Evolutionary conservation across 35 echinoderm and acorn worm species (phyloP), one percentile per base, ranked within the genome.

Genomic region (Holothuria glaberrima): DNA sequence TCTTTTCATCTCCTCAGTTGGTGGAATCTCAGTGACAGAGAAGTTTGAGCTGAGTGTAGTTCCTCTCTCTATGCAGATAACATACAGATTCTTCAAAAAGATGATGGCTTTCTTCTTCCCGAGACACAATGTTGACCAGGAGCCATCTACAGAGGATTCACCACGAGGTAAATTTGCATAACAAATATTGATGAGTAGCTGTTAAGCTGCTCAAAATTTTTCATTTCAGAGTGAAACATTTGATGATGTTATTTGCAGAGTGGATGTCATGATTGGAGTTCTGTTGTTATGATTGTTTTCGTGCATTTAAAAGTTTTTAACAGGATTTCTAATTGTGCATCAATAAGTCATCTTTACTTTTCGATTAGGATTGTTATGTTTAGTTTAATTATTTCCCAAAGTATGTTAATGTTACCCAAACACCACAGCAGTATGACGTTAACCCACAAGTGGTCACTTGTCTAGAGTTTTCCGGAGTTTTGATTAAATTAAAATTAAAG

Each of bases 81-180:
- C 92, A 6, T 71, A 94, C 78, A 87, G 88, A 18, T 98, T 98
- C 92, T 98, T 98, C 86, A 98, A 94, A 81, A 94, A 90, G 58
- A 94, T 92, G 90, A 98, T 98, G 95, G 90, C 57, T 12, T 98
- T 94, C 67, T 98, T 98, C 74, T 98, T 98, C 68, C 95, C 95
- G 48, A 89, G 95, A 46, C 86, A 90, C 59, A 86, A 88, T 44
- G 88, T 98, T 6, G 95, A 98, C 57, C 92, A 94, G 36, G 92
- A 94, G 59, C 30, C 84, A 12, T 54, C 61, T 29, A 52, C 50
- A 31, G 91, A 89, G 30, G 79, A 85, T 20, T 14, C 83, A 3
- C 26, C 59, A 2, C 34, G 45, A 68, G 83, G 83, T 86, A 84
- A 84, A 41, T 2, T 4, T 4, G 36, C 7, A 41, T 41, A 65